phyloP scores from a whole-genome alignment of 2,888 invertebrate species.

The Tiphia femorata region DNA sequence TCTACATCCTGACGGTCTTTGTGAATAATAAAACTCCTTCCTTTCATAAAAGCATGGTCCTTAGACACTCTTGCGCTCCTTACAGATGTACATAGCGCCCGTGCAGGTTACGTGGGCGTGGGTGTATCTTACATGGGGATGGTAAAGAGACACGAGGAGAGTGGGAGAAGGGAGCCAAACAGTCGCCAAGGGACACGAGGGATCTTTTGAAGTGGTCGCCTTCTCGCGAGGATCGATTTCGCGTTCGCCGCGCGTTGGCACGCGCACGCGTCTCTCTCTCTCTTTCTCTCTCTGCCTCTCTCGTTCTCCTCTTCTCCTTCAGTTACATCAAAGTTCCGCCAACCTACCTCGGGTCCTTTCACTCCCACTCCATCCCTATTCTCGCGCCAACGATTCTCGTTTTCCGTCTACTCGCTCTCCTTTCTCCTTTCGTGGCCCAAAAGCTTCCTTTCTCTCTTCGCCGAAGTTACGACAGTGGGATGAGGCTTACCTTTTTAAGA shows the following conservation, averaged over 20 bases:
- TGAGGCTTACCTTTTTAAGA: conserved; percentile 49
- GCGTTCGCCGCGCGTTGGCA: conserved; percentile 23
- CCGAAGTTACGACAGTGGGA: conserved; percentile 7
- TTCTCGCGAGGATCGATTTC: conserved; percentile 31
- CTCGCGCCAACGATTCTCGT: background rate
- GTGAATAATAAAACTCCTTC: conserved; percentile 43
- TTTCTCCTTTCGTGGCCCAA: background rate
- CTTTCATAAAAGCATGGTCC: conserved; percentile 14
- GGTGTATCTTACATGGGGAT: too few relatives aligned
- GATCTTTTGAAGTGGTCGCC: conserved; percentile 32
- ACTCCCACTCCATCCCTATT: conserved; percentile 1
- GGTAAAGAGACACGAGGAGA: background rate
- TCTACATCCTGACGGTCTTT: conserved; percentile 23
- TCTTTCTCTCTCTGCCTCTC: background rate
- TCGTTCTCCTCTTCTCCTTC: too few relatives aligned
- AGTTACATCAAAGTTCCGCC: conserved; percentile 30
- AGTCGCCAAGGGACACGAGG: conserved; percentile 15
- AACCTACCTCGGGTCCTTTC: background rate
- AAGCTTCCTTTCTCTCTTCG: background rate
- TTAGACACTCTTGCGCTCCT: too few relatives aligned
- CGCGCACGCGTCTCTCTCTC: conserved; percentile 19
- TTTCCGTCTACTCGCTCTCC: background rate
- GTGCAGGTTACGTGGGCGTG: too few relatives aligned
- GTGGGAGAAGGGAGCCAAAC: too few relatives aligned
- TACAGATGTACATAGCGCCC: too few relatives aligned